These are phyloP conservation scores for Mercenaria mercenaria DNA, from an alignment of 1,140 invertebrate species.

Conservation along the genomic window DNA sequence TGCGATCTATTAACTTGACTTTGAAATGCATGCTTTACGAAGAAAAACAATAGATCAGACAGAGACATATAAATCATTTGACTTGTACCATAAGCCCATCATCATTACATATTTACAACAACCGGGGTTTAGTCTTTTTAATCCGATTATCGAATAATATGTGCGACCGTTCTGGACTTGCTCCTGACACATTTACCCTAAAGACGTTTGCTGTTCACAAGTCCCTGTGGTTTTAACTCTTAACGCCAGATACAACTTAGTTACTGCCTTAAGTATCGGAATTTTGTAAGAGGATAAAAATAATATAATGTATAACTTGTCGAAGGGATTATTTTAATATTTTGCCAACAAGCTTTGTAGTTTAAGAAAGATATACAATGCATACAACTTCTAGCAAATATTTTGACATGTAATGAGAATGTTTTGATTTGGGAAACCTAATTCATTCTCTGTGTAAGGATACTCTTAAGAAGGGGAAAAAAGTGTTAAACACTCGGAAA, in stretches of 20 bases:
- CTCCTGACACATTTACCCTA: not conserved
- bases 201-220: not conserved
- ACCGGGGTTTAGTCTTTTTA: too few species aligned
- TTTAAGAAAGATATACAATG: conserved; percentile 9
- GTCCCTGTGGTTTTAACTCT: conserved; percentile 29
- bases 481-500: too few species aligned
- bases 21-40: too few species aligned
- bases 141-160: too few species aligned
- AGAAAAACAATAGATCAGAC: too few species aligned
- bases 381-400: conserved; percentile 2
- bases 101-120: too few species aligned
- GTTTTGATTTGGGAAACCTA: not conserved
- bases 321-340: conserved; percentile 41
- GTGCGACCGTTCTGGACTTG: not conserved
- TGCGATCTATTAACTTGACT: too few species aligned
- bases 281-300: conserved; percentile 28
- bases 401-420: not conserved
- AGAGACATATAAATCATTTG: too few species aligned
- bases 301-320: not conserved
- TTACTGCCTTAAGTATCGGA: conserved; percentile 4
- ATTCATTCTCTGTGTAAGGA: not conserved
- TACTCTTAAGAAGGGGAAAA: too few species aligned
- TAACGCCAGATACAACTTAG: not conserved
- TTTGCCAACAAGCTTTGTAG: conserved; percentile 11
- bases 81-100: too few species aligned